A percentile compares a stretch with the other conserved stretches of the same genome.
Conservation (phyloP, 2,113 vertebrate species). For the Onychostruthus taczanowskii region DNA sequence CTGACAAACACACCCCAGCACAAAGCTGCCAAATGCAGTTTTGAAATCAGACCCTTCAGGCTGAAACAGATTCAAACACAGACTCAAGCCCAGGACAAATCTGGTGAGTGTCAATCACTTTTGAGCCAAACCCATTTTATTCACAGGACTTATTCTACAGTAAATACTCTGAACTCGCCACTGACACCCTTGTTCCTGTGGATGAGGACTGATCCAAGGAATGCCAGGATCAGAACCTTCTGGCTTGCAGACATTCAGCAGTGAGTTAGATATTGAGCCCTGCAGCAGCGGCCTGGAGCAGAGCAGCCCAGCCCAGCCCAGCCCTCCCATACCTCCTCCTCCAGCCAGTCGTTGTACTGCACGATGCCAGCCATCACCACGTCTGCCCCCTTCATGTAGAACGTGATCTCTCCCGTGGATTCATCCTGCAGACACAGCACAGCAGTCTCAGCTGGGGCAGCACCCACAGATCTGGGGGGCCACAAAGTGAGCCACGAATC, state of each 20-base stretch:
- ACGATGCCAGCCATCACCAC: conserved; percentile 96
- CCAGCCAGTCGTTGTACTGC: conserved; percentile 97
- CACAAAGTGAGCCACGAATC: background rate
- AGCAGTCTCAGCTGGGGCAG: background rate
- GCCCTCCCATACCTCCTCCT: conserved; percentile 83
- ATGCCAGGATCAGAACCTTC: background rate
- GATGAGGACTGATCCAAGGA: background rate
- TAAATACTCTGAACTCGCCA: accelerated
- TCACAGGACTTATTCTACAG: background rate
- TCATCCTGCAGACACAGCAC: conserved; percentile 81
- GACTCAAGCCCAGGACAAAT: background rate
- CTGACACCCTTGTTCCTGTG: background rate
- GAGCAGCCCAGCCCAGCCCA: background rate
- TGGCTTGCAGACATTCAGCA: background rate
- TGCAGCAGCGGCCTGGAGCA: background rate
- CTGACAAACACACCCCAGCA: background rate
- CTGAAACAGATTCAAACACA: background rate
- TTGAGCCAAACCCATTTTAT: background rate
- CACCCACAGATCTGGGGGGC: background rate
- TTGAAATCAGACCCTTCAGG: background rate
- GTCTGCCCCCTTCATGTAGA: conserved; percentile 98
- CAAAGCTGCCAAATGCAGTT: background rate
- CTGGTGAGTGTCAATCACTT: background rate
- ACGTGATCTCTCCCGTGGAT: conserved; percentile 91
- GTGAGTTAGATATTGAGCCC: background rate